Conservation (phyloP, 2,888 invertebrate genomes). For the Leptinotarsa juncta region DNA sequence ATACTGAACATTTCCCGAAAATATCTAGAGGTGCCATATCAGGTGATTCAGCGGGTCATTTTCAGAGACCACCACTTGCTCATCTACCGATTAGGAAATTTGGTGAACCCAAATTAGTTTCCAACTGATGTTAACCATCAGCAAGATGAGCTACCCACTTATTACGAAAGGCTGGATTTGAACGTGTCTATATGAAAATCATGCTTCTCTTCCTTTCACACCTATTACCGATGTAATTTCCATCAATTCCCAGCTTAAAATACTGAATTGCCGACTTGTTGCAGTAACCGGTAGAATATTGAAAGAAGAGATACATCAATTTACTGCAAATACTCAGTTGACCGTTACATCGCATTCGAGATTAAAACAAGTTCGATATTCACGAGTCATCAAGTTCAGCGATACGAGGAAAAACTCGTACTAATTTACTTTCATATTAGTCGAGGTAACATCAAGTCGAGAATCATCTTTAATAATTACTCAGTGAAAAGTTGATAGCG, state of each 20-base stretch:
- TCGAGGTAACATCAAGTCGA: not conserved
- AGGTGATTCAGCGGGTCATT: no score
- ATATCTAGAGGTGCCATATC: no score
- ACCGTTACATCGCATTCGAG: slow-evolving; percentile 11
- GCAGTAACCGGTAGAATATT: slow-evolving; percentile 7
- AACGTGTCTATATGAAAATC: no score
- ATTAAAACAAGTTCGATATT: slow-evolving; percentile 16
- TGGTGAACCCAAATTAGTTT: no score
- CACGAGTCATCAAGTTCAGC: slow-evolving; percentile 12
- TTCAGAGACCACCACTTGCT: no score
- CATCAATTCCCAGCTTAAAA: not conserved
- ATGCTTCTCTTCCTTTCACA: no score
- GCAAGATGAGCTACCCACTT: no score
- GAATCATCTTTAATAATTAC: slow-evolving; percentile 2
- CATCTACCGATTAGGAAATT: no score
- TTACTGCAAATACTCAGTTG: not conserved
- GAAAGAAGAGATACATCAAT: slow-evolving; percentile 13
- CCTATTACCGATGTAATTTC: not conserved
- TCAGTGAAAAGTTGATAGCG: not conserved
- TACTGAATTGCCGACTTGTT: not conserved
- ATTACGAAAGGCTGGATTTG: no score
- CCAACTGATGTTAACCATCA: no score
- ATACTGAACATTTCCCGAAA: no score
- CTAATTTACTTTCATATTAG: slow-evolving; percentile 5
- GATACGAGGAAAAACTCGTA: slow-evolving; percentile 19